These are phyloP conservation scores for Eonycteris spelaea DNA, from an alignment of 2,113 vertebrate genomes.

Conservation along the genomic window DNA sequence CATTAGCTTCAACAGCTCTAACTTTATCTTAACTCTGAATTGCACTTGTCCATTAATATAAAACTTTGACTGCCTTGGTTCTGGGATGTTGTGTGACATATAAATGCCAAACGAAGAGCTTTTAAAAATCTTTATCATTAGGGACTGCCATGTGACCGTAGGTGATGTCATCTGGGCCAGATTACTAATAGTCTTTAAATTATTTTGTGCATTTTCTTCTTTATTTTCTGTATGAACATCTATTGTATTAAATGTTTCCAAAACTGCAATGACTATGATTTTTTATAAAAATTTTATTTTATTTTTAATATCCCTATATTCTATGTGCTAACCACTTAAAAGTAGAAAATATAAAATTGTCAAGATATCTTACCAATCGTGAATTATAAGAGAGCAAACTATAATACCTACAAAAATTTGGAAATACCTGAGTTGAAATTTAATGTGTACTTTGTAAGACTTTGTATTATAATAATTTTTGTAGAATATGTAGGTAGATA, in stretches of 20 bases:
- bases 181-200: neutral
- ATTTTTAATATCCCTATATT: neutral
- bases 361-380: neutral
- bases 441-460: neutral
- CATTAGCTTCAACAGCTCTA: conserved; percentile 31
- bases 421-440: neutral
- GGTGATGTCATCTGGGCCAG: neutral
- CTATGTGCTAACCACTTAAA: neutral
- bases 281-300: neutral
- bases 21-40: conserved; percentile 41
- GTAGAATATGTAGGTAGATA: neutral
- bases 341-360: neutral
- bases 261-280: neutral
- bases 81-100: neutral
- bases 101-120: neutral
- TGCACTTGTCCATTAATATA: conserved; percentile 29
- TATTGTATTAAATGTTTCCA: neutral
- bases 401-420: neutral
- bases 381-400: neutral
- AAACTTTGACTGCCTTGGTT: neutral
- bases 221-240: neutral
- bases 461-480: neutral
- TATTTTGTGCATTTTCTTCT: neutral
- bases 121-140: neutral
- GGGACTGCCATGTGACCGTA: neutral